phyloP scores from a whole-genome alignment of 2,113 vertebrate species.

The Capreolus pygargus region DNA sequence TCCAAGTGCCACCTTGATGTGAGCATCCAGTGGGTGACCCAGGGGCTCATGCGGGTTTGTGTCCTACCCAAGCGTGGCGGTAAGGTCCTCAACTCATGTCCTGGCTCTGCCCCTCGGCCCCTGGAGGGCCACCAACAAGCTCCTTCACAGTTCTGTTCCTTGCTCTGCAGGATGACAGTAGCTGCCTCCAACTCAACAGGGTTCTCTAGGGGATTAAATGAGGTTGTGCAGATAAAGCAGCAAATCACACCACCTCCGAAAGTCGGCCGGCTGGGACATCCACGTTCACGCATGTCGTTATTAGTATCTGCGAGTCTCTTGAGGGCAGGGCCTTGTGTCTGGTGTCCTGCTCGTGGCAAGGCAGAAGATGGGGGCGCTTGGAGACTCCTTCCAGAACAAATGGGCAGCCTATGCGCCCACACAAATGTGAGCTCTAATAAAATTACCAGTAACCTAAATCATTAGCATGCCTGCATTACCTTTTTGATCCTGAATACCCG shows the following conservation, averaged over 20 bases:
- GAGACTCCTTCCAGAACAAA: neutral
- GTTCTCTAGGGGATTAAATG: neutral
- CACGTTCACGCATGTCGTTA: rapidly evolving
- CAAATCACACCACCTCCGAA: neutral
- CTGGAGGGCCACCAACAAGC: neutral
- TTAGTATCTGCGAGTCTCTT: neutral
- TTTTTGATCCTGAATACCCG: neutral
- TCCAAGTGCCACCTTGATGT: rapidly evolving
- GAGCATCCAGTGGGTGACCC: neutral
- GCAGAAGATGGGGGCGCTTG: neutral
- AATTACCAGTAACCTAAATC: neutral
- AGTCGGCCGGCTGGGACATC: neutral
- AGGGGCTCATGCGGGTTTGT: neutral
- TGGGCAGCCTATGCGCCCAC: neutral
- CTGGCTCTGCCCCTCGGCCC: neutral
- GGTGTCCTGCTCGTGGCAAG: neutral
- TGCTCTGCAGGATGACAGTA: neutral
- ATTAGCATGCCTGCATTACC: rapidly evolving
- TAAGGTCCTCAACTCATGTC: neutral
- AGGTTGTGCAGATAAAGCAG: neutral
- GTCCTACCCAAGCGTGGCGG: rapidly evolving
- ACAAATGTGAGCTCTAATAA: neutral
- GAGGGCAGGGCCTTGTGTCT: neutral
- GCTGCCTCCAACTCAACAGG: neutral
- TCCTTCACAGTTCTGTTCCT: neutral